A percentile compares a stretch with the other conserved stretches of the same genome.
Conservation (phyloP, 2,888 invertebrate species). For the Pasiphila rectangulata region DNA sequence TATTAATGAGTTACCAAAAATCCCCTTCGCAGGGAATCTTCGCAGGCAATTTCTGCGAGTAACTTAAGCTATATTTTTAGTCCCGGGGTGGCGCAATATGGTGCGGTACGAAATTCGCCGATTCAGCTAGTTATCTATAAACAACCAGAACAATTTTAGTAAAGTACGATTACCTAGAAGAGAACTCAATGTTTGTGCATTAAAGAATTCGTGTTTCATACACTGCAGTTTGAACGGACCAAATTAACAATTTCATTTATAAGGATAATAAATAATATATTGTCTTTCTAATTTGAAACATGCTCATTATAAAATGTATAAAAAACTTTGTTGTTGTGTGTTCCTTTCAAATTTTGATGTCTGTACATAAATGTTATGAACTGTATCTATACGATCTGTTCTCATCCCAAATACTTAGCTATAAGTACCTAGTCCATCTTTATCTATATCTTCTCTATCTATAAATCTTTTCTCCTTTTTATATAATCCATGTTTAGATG, state of each 20-base stretch:
- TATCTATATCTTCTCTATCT: not conserved
- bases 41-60: too few relatives aligned
- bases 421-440: not conserved
- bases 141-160: too few relatives aligned
- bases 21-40: too few relatives aligned
- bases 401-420: constrained; percentile 10
- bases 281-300: not conserved
- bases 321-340: not conserved
- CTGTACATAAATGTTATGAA: constrained; percentile 26
- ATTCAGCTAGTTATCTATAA: too few relatives aligned
- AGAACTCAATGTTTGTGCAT: not conserved
- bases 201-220: constrained; percentile 18
- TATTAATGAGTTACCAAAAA: too few relatives aligned
- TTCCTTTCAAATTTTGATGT: constrained; percentile 29
- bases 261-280: constrained; percentile 1
- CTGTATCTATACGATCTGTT: constrained; percentile 9
- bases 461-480: too few relatives aligned
- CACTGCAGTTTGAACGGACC: constrained; percentile 41
- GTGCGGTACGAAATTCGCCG: too few relatives aligned
- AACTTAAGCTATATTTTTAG: too few relatives aligned
- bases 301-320: constrained; percentile 2
- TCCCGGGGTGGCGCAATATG: too few relatives aligned
- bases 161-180: too few relatives aligned
- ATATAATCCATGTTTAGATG: too few relatives aligned
- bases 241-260: constrained; percentile 22